These are phyloP conservation scores for Brachionus manjavacas DNA, from an alignment of 1,140 invertebrate species.

Conservation along the genomic window DNA sequence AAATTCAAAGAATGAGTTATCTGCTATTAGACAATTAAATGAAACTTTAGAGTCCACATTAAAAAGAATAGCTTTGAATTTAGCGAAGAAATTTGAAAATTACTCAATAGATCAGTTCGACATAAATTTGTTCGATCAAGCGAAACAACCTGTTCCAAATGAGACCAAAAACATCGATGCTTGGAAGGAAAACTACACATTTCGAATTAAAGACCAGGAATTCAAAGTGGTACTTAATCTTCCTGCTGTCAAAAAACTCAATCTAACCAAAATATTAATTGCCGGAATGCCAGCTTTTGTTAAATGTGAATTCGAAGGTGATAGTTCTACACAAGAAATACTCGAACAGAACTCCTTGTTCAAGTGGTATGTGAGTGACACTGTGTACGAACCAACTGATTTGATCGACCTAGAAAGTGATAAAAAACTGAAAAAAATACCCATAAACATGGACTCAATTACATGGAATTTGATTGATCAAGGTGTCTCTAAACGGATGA, in stretches of 20 bases:
- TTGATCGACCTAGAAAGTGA: not conserved
- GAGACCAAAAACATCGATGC: constrained; percentile 28
- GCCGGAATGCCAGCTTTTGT: constrained; percentile 18
- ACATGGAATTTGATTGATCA: not conserved
- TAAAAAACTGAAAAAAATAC: not conserved
- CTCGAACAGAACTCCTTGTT: not conserved
- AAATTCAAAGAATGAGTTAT: not conserved
- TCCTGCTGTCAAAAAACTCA: not conserved
- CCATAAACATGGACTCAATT: not conserved
- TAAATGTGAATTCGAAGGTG: not conserved
- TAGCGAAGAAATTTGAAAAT: not conserved
- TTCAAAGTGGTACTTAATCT: constrained; percentile 22
- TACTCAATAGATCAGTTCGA: not conserved
- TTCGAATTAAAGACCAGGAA: not conserved
- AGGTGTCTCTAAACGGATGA: not conserved
- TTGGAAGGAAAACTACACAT: constrained; percentile 26
- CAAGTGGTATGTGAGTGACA: constrained; percentile 22
- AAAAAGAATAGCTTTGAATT: not conserved
- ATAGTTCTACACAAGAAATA: not conserved
- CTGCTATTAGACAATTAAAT: not conserved
- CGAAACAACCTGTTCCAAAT: not conserved
- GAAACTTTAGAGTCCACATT: not conserved
- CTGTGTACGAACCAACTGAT: not conserved
- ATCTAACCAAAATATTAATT: constrained; percentile 1
- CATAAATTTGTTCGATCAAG: not conserved